Evolutionary conservation across 2,797 vertebrate genomes (phyloP).

Genomic region (Pangasius sanitwongsei): DNA sequence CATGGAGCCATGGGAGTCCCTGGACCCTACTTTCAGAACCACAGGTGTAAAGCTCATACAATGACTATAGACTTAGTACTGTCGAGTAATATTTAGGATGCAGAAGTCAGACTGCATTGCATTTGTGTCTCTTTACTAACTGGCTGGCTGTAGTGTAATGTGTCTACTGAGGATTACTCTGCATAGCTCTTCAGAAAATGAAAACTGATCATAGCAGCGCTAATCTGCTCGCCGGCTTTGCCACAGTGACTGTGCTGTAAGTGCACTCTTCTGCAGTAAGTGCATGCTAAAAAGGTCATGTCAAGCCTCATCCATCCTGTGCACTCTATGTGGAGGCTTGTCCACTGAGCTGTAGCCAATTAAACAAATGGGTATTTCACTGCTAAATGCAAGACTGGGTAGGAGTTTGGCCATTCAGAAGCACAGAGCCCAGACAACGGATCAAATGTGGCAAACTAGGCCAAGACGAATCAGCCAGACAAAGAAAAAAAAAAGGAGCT

Average conservation of each 20-base stretch:
- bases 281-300: constrained; percentile 80
- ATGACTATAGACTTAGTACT: neutral
- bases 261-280: constrained; percentile 70
- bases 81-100: neutral
- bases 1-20: neutral
- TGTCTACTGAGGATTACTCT: constrained; percentile 1
- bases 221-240: constrained; percentile 37
- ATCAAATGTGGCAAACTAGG: constrained; percentile 76
- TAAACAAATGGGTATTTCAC: constrained; percentile 57
- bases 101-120: neutral
- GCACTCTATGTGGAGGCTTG: constrained; percentile 53
- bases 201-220: constrained; percentile 49
- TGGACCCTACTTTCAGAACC: neutral
- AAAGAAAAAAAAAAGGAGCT: constrained; percentile 50
- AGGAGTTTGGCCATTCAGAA: constrained; percentile 41
- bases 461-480: constrained; percentile 74
- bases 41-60: neutral
- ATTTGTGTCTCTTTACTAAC: constrained; percentile 23
- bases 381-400: constrained; percentile 39
- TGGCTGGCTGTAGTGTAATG: constrained; percentile 31
- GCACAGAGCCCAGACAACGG: constrained; percentile 62
- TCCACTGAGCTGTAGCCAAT: constrained; percentile 57
- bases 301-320: constrained; percentile 77
- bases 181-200: constrained; percentile 36
- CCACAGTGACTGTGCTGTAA: constrained; percentile 61